Evolutionary conservation across 2,113 vertebrate species (phyloP).

Genomic region (Pterocles gutturalis): DNA sequence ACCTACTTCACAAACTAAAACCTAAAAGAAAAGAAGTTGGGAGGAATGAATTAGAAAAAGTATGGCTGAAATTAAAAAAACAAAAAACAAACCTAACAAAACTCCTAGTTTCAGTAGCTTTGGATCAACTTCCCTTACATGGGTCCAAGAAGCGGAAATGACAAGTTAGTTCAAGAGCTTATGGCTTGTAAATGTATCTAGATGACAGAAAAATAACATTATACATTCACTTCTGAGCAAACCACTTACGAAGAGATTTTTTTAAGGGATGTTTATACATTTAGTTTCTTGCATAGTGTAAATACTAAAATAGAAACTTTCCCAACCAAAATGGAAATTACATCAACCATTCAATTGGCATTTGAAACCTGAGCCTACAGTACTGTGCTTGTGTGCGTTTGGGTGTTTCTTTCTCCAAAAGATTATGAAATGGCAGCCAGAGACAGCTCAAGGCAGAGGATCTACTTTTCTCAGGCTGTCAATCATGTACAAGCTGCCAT

Average conservation of each 20-base stretch:
- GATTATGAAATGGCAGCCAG: neutral
- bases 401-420: neutral
- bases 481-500: neutral
- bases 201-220: neutral
- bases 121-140: neutral
- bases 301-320: neutral
- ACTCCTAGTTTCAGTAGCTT: neutral
- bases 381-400: neutral
- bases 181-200: neutral
- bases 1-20: neutral
- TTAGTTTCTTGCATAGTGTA: neutral
- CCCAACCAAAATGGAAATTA: neutral
- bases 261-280: neutral
- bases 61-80: neutral
- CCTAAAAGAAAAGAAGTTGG: neutral
- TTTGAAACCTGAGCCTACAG: neutral
- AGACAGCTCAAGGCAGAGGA: neutral
- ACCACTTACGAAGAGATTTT: neutral
- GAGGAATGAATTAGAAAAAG: neutral
- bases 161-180: neutral
- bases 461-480: conserved; percentile 6
- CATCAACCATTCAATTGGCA: neutral
- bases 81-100: neutral
- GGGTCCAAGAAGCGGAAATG: neutral
- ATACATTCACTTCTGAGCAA: neutral